These are phyloP conservation scores for Regulus satrapa DNA, from an alignment of 2,113 vertebrate genomes.

Conservation along the genomic window DNA sequence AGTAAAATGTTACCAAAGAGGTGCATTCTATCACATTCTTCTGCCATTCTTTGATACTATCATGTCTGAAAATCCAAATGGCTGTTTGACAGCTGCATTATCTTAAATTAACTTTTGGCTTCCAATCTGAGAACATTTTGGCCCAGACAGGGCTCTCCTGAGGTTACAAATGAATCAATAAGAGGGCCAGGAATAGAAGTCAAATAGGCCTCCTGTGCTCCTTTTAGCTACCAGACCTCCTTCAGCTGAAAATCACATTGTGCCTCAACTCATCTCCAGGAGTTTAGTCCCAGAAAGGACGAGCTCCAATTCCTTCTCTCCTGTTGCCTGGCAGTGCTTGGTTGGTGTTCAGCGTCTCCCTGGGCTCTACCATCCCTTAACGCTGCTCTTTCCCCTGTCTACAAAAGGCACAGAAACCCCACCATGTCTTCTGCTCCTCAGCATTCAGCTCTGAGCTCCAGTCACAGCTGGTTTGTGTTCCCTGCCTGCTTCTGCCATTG, in stretches of 20 bases:
- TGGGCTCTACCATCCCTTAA: background rate
- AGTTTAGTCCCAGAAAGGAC: background rate
- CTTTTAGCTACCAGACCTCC: background rate
- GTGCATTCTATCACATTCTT: background rate
- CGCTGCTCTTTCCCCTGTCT: background rate
- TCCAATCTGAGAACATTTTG: background rate
- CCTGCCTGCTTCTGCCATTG: slow-evolving; percentile 36
- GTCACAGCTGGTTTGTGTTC: slow-evolving; percentile 51
- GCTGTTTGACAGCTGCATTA: background rate
- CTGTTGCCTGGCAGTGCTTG: background rate
- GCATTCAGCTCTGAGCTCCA: background rate
- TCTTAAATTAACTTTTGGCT: slow-evolving; percentile 7
- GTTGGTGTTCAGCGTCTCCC: background rate
- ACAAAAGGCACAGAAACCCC: background rate
- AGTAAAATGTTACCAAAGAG: background rate
- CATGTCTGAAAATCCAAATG: slow-evolving; percentile 1
- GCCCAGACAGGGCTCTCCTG: background rate
- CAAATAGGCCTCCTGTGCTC: background rate
- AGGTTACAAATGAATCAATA: background rate
- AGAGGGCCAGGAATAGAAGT: slow-evolving; percentile 15
- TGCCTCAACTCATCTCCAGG: background rate
- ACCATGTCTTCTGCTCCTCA: background rate
- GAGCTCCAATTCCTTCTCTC: background rate
- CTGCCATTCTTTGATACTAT: background rate
- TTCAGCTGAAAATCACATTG: background rate